A percentile compares a stretch with the other conserved stretches of the same genome.
These are phyloP conservation scores for Exocentrus adspersus DNA, from an alignment of 2,888 invertebrate species.

Conservation along the genomic window DNA sequence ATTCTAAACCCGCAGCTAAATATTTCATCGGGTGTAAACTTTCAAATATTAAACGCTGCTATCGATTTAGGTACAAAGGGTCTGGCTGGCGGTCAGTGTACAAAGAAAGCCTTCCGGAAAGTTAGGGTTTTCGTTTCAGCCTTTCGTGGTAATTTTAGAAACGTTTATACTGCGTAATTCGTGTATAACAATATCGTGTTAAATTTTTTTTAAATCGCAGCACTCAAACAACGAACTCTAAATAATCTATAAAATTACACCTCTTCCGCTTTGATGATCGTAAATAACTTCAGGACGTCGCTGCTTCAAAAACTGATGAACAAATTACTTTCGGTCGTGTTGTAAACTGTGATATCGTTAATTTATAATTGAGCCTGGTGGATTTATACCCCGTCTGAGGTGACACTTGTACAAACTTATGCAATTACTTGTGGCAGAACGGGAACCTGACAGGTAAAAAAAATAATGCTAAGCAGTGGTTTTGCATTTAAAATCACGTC, in stretches of 20 bases:
- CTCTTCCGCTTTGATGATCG: too few relatives aligned
- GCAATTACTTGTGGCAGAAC: neutral
- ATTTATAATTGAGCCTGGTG: conserved; percentile 5
- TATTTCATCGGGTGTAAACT: conserved; percentile 17
- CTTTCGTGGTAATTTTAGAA: neutral
- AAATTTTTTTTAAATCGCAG: too few relatives aligned
- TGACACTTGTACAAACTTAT: neutral
- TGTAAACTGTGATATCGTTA: conserved; percentile 9
- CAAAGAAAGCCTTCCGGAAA: neutral
- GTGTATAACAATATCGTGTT: too few relatives aligned
- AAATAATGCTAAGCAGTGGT: neutral
- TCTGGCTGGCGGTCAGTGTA: neutral
- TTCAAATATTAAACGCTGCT: conserved; percentile 7
- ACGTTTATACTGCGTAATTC: neutral
- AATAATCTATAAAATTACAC: too few relatives aligned
- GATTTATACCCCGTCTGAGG: neutral
- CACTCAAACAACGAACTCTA: too few relatives aligned
- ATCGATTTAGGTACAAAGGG: neutral
- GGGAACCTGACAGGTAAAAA: neutral
- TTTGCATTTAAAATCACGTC: too few relatives aligned
- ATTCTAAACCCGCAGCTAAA: conserved; percentile 3
- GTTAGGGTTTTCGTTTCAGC: neutral
- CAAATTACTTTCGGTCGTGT: conserved; percentile 14
- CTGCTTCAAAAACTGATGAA: conserved; percentile 15
- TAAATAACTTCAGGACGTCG: conserved; percentile 22